Base-by-base conservation (phyloP, 2,888 invertebrate species). In the Drosophila paucipuncta region DNA sequence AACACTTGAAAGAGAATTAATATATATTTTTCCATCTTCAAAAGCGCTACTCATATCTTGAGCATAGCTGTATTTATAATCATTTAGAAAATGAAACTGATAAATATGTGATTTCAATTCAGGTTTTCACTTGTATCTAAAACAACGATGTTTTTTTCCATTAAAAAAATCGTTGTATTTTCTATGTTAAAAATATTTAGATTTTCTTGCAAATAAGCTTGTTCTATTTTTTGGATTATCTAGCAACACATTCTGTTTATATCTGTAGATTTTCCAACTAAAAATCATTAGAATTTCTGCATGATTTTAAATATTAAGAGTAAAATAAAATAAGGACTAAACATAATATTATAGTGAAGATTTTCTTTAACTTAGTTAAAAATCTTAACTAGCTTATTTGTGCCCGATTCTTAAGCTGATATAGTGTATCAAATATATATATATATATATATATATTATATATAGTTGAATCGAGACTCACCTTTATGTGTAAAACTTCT, bases 401-500 rank as follows among this genome's bases (percentile, higher is more conserved):
- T 22, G 6, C 22, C 43, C 13, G 22, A 6, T 6, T 9, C 9
- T 39, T 4, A 4, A 10, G 10, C 9, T 9, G 22, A 6, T 22
- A 43, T 13, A 10, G n/a, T 41, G 37, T 37, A 37, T 37, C 18
- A 41, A 28, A n/a, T 52, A 9, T 31, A 22, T 22, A n/a, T 25
- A 13, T 2, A 13, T 2, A 9, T 49, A 28, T 30, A 5, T 28
- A 49, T 50, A 18, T 28, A 2, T 18, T 30, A 18, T 28, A 2
- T 6, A 13, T 31, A 7, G 22, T 41, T 22, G 7, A 54, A 16
- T n/a, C 28, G 1, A 18, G n/a, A 94, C 95, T 94, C 93, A 96
- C 96, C 96, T 93, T 95, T 94, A 94, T 97, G 97, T 91, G 95
- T 95, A 94, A 96, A 97, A 93, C 97, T 97, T 92, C 97, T 95